Conservation (phyloP, 2,113 vertebrate species). For the Apus apus region DNA sequence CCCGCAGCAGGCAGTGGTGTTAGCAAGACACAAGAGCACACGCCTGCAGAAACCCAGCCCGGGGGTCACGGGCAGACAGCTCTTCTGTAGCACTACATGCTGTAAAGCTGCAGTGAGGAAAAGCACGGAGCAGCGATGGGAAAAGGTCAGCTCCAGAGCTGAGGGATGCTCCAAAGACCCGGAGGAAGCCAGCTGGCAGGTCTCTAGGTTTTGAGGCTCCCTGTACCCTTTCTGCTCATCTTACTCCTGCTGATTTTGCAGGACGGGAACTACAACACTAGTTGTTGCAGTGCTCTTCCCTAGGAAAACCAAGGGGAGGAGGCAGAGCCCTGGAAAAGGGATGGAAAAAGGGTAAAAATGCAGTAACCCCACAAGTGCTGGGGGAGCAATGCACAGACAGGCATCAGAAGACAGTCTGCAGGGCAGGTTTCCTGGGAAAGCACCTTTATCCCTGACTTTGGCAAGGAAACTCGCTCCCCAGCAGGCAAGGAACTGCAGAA, state of each 20-base stretch:
- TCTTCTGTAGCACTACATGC: background rate
- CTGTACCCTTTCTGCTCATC: background rate
- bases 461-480: background rate
- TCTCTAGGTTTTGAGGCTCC: background rate
- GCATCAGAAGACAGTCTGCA: background rate
- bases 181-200: background rate
- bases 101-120: background rate
- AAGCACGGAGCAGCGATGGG: background rate
- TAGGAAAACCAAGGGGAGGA: background rate
- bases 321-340: background rate
- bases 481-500: background rate
- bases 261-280: background rate
- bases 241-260: background rate
- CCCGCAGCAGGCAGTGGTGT: conserved; percentile 1
- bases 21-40: background rate
- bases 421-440: background rate
- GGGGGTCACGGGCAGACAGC: background rate
- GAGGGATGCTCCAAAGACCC: background rate
- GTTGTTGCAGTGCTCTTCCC: background rate
- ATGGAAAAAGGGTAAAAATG: background rate
- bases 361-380: background rate
- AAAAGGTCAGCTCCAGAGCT: background rate
- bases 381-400: background rate
- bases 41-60: background rate
- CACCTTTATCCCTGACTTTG: background rate